Evolutionary conservation across 2,797 vertebrate genomes (phyloP), one percentile per base, ranked within the genome.

Genomic region (Carapus acus): DNA sequence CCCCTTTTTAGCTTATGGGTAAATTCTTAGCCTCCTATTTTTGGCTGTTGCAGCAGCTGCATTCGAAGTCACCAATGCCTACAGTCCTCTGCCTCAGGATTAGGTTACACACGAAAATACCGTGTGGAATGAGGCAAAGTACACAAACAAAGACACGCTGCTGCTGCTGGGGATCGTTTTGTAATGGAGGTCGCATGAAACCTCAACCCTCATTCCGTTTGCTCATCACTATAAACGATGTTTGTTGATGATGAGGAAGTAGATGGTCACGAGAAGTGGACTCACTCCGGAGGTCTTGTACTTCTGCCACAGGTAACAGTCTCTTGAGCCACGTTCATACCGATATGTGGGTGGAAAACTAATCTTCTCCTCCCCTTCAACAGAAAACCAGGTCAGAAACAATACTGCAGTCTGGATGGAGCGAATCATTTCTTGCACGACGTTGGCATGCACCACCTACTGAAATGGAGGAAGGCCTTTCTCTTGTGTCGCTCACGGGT

Each of bases 271-370:
- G n/a, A n/a, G n/a, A n/a, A n/a, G n/a, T n/a, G n/a, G 31, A 69
- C 73, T 76, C 76, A 92, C 91, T 67, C 91, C 90, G 46, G 89
- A 90, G 14, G 88, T 88, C 79, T 90, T 92, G 81, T 89, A 90
- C 74, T 91, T 92, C 48, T 91, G 89, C 87, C 89, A 90, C 2
- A 90, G 81, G 69, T 92, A 92, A 43, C 84, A 87, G 71, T 90
- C 87, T 58, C 91, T 84, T 16, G 91, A 88, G 61, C 90, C 90
- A 7, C 89, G 81, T 41, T 91, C 91, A 62, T 91, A 92, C n/a
- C 90, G 88, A 54, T 90, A 91, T 18, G 91, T 92, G 20, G 91
- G 91, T 50, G 90, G 91, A 74, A 92, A 92, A 1, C 83, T 51
- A 48, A 92, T 90, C 77, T 88, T 89, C 73, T 90, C 88, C 62